phyloP scores from a whole-genome alignment of 1,140 invertebrate genomes.

The Andricus grossulariae region DNA sequence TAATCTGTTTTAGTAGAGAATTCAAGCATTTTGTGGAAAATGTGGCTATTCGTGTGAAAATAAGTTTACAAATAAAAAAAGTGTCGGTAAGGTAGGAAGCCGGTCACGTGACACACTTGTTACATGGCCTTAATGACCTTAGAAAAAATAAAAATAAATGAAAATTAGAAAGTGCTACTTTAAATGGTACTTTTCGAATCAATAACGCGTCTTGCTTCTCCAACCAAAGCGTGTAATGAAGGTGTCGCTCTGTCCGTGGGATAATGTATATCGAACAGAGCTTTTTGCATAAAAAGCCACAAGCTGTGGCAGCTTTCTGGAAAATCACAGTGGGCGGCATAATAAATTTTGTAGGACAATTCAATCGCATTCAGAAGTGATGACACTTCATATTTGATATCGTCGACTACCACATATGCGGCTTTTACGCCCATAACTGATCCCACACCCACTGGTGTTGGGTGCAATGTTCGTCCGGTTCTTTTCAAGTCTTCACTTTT shows the following conservation, averaged over 20 bases:
- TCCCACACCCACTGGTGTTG: conserved; percentile 1
- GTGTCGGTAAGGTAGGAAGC: no score
- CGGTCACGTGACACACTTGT: no score
- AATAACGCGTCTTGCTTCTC: neutral
- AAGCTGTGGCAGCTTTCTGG: conserved; percentile 12
- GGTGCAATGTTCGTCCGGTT: conserved; percentile 7
- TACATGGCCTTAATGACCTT: neutral
- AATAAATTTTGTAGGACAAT: conserved; percentile 6
- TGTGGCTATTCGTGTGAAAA: no score
- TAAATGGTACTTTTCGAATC: neutral
- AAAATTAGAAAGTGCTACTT: neutral
- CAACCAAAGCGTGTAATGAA: conserved; percentile 3
- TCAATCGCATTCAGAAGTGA: neutral
- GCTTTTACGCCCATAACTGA: neutral
- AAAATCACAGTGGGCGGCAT: conserved; percentile 15
- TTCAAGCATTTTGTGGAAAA: no score
- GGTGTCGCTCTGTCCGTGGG: neutral
- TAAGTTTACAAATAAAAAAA: no score
- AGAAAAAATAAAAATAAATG: neutral
- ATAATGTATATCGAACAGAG: conserved; percentile 9
- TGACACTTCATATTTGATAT: conserved; percentile 5
- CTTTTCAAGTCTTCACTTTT: neutral
- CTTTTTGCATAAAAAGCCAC: conserved; percentile 26
- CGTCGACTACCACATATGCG: neutral
- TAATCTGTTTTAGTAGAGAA: no score